Conservation (phyloP, 1,140 invertebrate genomes). For the Yoshiicerus persimilis region DNA sequence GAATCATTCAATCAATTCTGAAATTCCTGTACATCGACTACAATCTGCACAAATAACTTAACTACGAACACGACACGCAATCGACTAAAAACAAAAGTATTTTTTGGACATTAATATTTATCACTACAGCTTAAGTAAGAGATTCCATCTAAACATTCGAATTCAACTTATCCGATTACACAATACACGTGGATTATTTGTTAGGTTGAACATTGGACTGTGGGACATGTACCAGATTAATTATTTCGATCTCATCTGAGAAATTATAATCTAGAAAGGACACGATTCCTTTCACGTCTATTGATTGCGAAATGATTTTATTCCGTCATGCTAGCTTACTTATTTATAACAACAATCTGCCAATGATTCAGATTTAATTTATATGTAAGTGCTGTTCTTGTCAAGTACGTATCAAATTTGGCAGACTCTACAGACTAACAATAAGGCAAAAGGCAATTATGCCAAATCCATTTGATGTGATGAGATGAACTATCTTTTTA, state of each 20-base stretch:
- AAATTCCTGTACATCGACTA: too few relatives aligned
- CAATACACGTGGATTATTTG: not conserved
- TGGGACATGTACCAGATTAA: not conserved
- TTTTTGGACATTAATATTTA: not conserved
- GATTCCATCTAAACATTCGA: not conserved
- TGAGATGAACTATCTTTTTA: not conserved
- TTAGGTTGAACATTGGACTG: not conserved
- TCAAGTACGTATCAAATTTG: not conserved
- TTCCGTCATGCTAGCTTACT: not conserved
- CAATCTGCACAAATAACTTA: not conserved
- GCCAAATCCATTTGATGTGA: not conserved
- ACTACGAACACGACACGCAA: not conserved
- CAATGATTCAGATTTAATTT: not conserved
- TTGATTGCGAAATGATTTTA: not conserved
- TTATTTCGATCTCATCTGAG: not conserved
- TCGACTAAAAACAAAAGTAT: not conserved
- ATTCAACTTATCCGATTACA: not conserved
- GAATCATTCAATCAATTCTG: constrained; percentile 3
- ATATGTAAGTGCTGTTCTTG: not conserved
- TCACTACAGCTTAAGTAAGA: not conserved
- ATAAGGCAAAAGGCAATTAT: not conserved
- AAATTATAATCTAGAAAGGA: not conserved
- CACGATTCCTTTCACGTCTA: not conserved
- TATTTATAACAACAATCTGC: not conserved
- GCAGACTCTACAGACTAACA: not conserved